phyloP scores from a whole-genome alignment of 2,113 vertebrate species.

The Podilymbus podiceps region DNA sequence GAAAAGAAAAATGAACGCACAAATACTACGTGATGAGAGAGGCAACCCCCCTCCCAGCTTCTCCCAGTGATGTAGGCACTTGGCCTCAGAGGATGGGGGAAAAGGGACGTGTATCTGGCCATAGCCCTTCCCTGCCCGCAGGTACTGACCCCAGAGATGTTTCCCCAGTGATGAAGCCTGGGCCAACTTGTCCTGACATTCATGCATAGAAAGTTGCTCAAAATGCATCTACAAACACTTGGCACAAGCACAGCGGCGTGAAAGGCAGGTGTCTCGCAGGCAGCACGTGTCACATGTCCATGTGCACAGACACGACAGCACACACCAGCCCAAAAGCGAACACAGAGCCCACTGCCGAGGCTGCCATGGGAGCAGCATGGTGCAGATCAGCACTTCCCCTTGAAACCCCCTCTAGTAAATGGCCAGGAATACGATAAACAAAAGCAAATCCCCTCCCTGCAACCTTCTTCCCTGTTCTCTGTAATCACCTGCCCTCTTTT shows the following conservation, averaged over 20 bases:
- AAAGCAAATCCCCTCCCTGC: neutral
- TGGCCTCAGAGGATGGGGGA: neutral
- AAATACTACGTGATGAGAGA: neutral
- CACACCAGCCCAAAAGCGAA: neutral
- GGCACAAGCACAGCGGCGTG: neutral
- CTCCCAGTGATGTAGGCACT: neutral
- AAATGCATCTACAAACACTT: neutral
- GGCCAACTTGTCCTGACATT: neutral
- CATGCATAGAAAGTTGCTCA: neutral
- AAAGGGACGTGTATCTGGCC: neutral
- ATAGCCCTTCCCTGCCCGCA: neutral
- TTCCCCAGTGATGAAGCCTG: neutral
- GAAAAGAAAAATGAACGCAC: neutral
- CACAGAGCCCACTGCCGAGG: neutral
- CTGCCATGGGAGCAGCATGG: fast-evolving
- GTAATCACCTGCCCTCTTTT: neutral
- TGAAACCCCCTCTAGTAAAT: neutral
- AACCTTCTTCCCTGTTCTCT: neutral
- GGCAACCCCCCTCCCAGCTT: neutral
- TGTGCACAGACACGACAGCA: fast-evolving
- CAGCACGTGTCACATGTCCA: fast-evolving
- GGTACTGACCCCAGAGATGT: neutral
- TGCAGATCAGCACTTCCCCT: neutral
- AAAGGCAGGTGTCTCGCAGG: neutral
- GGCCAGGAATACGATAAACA: neutral